Evolutionary conservation across 2,888 invertebrate species (phyloP).

Genomic region (Amblyjoppa proteus): DNA sequence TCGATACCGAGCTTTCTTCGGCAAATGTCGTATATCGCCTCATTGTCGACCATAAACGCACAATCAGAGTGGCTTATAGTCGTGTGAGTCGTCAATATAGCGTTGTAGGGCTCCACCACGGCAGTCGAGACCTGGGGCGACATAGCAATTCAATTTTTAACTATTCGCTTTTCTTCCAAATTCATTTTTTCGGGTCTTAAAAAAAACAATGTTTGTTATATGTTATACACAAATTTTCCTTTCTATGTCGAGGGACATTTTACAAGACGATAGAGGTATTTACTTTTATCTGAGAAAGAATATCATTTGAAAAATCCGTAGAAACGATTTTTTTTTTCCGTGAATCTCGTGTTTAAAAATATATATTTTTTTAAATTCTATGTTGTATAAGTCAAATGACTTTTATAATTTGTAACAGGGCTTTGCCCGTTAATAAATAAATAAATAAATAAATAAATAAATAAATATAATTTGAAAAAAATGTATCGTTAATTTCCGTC

Average conservation of each 20-base stretch:
- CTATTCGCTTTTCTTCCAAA: neutral
- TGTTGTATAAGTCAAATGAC: too few species aligned
- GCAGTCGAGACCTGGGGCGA: constrained; percentile 92
- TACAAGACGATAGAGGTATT: neutral
- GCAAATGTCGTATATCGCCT: constrained; percentile 98
- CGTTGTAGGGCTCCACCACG: constrained; percentile 97
- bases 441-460: neutral
- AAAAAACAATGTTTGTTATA: too few species aligned
- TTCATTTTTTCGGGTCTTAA: too few species aligned
- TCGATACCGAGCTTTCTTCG: constrained; percentile 93
- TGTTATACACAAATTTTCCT: too few species aligned
- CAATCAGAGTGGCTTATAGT: constrained; percentile 95
- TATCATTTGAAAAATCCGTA: neutral
- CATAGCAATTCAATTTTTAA: neutral
- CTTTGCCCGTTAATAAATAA: too few species aligned
- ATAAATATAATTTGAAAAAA: too few species aligned
- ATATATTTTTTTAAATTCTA: too few species aligned
- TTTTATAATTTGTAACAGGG: too few species aligned
- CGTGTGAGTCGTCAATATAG: constrained; percentile 95
- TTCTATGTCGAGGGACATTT: neutral
- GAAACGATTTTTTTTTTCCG: neutral
- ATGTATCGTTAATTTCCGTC: neutral
- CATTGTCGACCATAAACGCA: constrained; percentile 97
- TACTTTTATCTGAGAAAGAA: neutral
- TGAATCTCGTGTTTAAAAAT: too few species aligned